Evolutionary conservation across 2,888 invertebrate species (phyloP).

Genomic region (Heliconius hortense): DNA sequence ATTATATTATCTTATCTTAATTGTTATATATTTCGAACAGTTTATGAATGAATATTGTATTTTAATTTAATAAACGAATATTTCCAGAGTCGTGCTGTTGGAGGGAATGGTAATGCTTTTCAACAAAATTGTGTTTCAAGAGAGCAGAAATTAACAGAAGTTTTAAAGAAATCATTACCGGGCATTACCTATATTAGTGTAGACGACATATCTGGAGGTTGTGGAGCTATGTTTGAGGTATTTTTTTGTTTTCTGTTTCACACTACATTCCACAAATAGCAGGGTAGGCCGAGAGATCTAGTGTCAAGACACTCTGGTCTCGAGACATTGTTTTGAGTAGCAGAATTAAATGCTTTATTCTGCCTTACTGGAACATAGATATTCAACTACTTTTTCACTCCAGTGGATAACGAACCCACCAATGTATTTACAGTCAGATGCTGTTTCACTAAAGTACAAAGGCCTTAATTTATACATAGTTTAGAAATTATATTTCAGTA

Average conservation of each 20-base stretch:
- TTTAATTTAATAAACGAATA: background rate
- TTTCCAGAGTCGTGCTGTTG: slow-evolving; percentile 54
- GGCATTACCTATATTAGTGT: slow-evolving; percentile 84
- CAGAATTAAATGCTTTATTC: too few relatives aligned
- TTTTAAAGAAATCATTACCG: slow-evolving; percentile 77
- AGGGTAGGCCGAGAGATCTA: too few relatives aligned
- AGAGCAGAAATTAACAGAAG: slow-evolving; percentile 65
- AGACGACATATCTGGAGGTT: slow-evolving; percentile 89
- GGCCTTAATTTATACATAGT: background rate
- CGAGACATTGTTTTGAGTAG: too few relatives aligned
- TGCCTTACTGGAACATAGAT: too few relatives aligned
- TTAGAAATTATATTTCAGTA: background rate
- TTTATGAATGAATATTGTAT: background rate
- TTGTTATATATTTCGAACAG: background rate
- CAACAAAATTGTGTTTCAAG: slow-evolving; percentile 64
- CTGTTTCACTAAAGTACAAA: too few relatives aligned
- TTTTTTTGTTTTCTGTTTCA: background rate
- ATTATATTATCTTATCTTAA: background rate
- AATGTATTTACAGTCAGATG: too few relatives aligned
- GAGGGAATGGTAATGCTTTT: slow-evolving; percentile 55
- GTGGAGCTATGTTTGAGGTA: slow-evolving; percentile 91
- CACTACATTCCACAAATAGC: background rate
- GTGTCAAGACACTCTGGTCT: too few relatives aligned
- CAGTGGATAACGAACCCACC: too few relatives aligned
- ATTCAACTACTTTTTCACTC: too few relatives aligned